Evolutionary conservation across 2,888 invertebrate species (phyloP).

Genomic region (Blastobasis lacticolella): DNA sequence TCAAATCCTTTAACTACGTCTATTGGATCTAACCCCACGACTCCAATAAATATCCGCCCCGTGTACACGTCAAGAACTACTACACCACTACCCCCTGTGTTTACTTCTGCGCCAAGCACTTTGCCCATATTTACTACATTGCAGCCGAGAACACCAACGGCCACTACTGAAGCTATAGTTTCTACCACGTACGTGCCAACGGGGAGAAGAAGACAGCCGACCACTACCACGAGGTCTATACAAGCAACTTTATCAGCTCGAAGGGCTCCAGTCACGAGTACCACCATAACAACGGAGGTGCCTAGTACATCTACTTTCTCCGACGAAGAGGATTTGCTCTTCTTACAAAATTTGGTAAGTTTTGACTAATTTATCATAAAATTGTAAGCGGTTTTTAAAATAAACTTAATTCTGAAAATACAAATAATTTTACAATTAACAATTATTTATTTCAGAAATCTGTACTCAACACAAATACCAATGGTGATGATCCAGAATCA

Average conservation of each 20-base stretch:
- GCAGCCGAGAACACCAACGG: constrained; percentile 28
- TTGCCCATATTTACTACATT: constrained; percentile 36
- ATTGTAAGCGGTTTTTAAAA: neutral
- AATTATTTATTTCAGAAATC: constrained; percentile 52
- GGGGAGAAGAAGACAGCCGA: constrained; percentile 35
- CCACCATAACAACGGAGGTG: constrained; percentile 50
- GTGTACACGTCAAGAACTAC: constrained; percentile 40
- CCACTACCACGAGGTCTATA: constrained; percentile 31
- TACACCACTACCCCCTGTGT: constrained; percentile 31
- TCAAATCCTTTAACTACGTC: constrained; percentile 56
- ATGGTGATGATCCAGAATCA: constrained; percentile 57
- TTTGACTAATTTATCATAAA: neutral
- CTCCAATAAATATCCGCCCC: constrained; percentile 47
- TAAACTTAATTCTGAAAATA: neutral
- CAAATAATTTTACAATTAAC: neutral
- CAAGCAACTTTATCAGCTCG: constrained; percentile 32
- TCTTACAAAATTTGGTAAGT: constrained; percentile 76
- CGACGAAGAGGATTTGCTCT: constrained; percentile 73
- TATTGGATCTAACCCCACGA: constrained; percentile 50
- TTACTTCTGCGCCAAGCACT: constrained; percentile 40
- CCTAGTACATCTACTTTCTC: constrained; percentile 66
- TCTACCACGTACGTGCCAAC: constrained; percentile 55
- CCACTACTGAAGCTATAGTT: constrained; percentile 45
- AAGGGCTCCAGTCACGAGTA: constrained; percentile 28
- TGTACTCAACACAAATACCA: constrained; percentile 50